Base-by-base conservation (phyloP, 2,888 invertebrate species). In the Phymatocera aterrima region DNA sequence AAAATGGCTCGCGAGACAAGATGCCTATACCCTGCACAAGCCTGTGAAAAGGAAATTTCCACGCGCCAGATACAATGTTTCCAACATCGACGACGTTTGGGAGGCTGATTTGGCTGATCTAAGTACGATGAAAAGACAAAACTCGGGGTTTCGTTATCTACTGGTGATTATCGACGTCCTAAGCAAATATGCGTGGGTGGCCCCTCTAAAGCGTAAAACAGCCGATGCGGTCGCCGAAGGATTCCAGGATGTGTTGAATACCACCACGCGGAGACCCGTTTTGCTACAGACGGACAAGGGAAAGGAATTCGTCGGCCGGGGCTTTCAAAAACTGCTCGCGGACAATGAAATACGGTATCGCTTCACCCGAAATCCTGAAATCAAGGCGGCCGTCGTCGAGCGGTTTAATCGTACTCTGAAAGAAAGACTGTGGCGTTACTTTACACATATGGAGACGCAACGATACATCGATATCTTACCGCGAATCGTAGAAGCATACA, bases 361-460 rank as follows among this genome's bases (percentile, higher is more conserved):
- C 54, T 83, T 82, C 0, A 84, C 85, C 0, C 78, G 83, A 10
- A 85, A 85, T 79, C 82, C 81, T 6, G 84, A 85, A 54, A 83
- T 83, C 1, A 89, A 89, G 80, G 85, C 85, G 1, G 79, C 82
- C 0, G 79, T 88, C 3, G 83, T 85, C 3, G 89, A 89, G 81
- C 5, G 72, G 8, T 85, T 86, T 15, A 84, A 87, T 79, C 70
- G 86, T 72, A 88, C 86, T 3, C 48, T 88, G 15, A 88, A 80
- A 15, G 79, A 82, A 54, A 48, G 80, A 34, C 60, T 82, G 78
- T 83, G 80, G 79, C 57, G 82, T 0, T 83, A 81, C 51, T 81
- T 81, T 28, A 82, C 81, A 5, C 61, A 81, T 40, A 46, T n/a
- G 15, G 78, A 75, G n/a, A 78, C 65, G 0, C n/a, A 81, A 1